Evolutionary conservation across 2,888 invertebrate species (phyloP), one percentile per base, ranked within the genome.

Genomic region (Drosophila mulleri): DNA sequence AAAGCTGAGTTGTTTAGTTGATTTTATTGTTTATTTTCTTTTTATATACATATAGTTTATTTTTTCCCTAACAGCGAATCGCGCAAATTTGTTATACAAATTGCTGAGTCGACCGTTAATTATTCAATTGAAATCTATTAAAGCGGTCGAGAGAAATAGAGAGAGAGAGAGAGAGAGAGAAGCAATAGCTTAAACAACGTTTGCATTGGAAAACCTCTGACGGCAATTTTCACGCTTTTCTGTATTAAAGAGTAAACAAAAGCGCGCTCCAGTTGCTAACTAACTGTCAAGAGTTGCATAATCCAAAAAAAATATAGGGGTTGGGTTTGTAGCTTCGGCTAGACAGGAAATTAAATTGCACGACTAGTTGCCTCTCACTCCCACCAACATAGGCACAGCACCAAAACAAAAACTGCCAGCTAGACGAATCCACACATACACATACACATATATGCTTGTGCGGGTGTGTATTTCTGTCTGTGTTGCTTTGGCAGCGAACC

Each of bases 61-160:
- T 26, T 70, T 74, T 82, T 75, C 67, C n/a, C 48, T 9, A 71
- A 67, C 83, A 75, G 69, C 75, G 88, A 88, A 86, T 74, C 78
- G 86, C 68, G 74, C 71, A 86, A 86, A 88, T 81, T 86, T 81
- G 75, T 78, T 88, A 37, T 69, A 83, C 87, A 83, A 88, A 86
- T 75, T 86, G 75, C 64, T 63, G 59, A 41, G 32, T 35, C 44
- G 35, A 41, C 32, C 20, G 88, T 90, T 91, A 91, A 91, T 91
- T 91, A 91, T 91, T 91, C 91, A 91, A 91, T 91, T 91, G 91
- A 91, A 84, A 83, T 89, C 85, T 80, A 90, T 91, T 91, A 90
- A 82, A 80, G 86, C 70, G 56, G 50, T 61, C 53, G 69, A 62
- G 72, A 75, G 42, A 39, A 59, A 39, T 56, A 53, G 66, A 47